Percentiles rank a stretch among this genome's conserved stretches.
phyloP scores from a whole-genome alignment of 2,888 invertebrate species.

The Campopleginae sp. region DNA sequence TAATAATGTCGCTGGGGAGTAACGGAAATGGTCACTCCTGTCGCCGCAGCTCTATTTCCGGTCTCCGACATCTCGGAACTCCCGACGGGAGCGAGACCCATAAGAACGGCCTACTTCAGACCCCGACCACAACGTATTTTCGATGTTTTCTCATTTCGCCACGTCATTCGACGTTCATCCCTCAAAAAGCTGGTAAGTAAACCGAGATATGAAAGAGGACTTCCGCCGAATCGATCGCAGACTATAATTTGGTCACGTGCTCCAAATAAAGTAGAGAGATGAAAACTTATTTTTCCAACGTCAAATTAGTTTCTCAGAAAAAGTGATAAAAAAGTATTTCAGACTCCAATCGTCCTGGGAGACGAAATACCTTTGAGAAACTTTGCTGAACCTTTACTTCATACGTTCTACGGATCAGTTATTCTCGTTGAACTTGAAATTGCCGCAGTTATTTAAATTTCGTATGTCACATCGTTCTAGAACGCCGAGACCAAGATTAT shows the following conservation, averaged over 20 bases:
- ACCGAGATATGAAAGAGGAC: slow-evolving; percentile 16
- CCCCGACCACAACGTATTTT: slow-evolving; percentile 20
- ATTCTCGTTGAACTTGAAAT: background rate
- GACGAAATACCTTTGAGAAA: slow-evolving; percentile 30
- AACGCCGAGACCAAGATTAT: background rate
- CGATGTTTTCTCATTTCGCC: slow-evolving; percentile 29
- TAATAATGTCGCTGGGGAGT: slow-evolving; percentile 13
- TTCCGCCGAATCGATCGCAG: background rate
- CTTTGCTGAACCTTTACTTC: slow-evolving; percentile 1
- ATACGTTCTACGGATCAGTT: background rate
- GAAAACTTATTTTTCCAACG: background rate
- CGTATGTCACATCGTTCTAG: background rate
- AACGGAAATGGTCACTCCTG: slow-evolving; percentile 48
- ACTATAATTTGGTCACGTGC: slow-evolving; percentile 10
- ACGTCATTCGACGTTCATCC: slow-evolving; percentile 32
- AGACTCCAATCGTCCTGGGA: background rate
- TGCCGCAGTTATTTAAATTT: background rate
- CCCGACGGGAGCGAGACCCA: slow-evolving; percentile 35
- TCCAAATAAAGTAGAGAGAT: background rate
- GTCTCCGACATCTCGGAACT: slow-evolving; percentile 33
- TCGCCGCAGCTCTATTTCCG: slow-evolving; percentile 60
- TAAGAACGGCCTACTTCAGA: slow-evolving; percentile 51
- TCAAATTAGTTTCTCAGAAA: background rate
- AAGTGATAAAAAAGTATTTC: background rate
- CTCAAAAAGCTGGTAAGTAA: slow-evolving; percentile 52